A percentile compares a stretch with the other conserved stretches of the same genome.
Evolutionary conservation across 2,797 vertebrate species (phyloP).

Genomic region (Morus bassanus): DNA sequence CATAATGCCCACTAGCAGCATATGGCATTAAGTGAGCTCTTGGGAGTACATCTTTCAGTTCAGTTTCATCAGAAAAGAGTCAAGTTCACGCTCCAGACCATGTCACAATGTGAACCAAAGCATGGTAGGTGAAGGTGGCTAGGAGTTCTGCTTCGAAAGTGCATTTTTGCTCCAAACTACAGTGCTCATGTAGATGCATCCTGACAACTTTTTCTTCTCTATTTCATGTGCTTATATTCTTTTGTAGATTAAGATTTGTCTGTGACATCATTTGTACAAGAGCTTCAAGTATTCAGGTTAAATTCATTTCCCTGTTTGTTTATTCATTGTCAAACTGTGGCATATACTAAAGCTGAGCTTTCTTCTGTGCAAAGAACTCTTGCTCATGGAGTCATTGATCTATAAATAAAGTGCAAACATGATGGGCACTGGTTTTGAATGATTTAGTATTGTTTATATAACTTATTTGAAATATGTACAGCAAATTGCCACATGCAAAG

Average conservation of each 20-base stretch:
- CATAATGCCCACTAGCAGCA: rapidly evolving
- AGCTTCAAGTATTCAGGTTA: not conserved
- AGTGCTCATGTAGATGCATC: not conserved
- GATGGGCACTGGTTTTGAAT: not conserved
- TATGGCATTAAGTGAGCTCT: not conserved
- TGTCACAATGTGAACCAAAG: not conserved
- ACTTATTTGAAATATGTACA: not conserved
- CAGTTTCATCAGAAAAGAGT: not conserved
- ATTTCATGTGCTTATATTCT: not conserved
- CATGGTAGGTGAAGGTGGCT: not conserved
- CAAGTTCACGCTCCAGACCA: not conserved
- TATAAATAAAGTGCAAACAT: not conserved
- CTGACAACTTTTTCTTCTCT: not conserved
- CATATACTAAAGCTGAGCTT: not conserved
- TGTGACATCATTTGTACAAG: not conserved
- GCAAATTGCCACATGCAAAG: not conserved
- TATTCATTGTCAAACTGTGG: not conserved
- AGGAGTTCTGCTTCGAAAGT: not conserved
- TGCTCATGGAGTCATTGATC: not conserved
- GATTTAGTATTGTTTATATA: not conserved
- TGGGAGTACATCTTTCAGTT: not conserved
- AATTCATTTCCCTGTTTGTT: not conserved
- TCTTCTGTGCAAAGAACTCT: not conserved
- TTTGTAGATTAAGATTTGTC: not conserved
- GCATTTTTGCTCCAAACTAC: not conserved